Evolutionary conservation across 2,888 invertebrate genomes (phyloP).

Genomic region (Caenorhabditis sp.): DNA sequence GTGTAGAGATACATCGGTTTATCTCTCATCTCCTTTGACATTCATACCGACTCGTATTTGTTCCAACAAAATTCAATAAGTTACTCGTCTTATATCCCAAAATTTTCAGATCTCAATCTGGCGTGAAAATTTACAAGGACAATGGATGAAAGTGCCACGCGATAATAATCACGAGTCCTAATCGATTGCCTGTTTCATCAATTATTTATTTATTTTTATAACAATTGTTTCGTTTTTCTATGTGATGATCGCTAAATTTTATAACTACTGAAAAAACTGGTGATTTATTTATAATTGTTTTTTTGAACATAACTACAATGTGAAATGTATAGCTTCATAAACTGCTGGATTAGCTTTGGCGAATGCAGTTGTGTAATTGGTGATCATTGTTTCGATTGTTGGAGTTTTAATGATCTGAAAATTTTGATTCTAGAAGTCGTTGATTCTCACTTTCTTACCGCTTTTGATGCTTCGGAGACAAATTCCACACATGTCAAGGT

Average conservation of each 20-base stretch:
- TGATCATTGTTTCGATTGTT: constrained; percentile 11
- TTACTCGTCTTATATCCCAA: background rate
- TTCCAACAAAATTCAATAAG: too few species aligned
- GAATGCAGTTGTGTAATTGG: constrained; percentile 10
- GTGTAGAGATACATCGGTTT: too few species aligned
- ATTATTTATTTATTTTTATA: constrained; percentile 1
- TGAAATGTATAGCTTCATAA: constrained; percentile 21
- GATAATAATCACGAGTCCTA: constrained; percentile 70
- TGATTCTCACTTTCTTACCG: background rate
- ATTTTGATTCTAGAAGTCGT: background rate
- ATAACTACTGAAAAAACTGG: background rate
- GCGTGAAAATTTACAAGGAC: constrained; percentile 89
- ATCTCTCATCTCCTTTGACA: too few species aligned
- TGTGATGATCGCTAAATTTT: background rate
- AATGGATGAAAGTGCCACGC: constrained; percentile 92
- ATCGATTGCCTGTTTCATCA: background rate
- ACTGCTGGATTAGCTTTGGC: constrained; percentile 25
- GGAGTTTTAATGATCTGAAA: constrained; percentile 26
- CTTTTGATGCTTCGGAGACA: background rate
- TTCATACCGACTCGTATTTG: too few species aligned
- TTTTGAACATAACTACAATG: constrained; percentile 8
- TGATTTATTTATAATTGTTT: constrained; percentile 11
- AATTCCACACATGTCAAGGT: background rate
- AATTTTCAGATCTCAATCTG: constrained; percentile 76
- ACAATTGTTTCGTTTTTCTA: background rate